Evolutionary conservation across 2,797 vertebrate species (phyloP), one percentile per base, ranked within the genome.

Genomic region (Propithecus deckenii): DNA sequence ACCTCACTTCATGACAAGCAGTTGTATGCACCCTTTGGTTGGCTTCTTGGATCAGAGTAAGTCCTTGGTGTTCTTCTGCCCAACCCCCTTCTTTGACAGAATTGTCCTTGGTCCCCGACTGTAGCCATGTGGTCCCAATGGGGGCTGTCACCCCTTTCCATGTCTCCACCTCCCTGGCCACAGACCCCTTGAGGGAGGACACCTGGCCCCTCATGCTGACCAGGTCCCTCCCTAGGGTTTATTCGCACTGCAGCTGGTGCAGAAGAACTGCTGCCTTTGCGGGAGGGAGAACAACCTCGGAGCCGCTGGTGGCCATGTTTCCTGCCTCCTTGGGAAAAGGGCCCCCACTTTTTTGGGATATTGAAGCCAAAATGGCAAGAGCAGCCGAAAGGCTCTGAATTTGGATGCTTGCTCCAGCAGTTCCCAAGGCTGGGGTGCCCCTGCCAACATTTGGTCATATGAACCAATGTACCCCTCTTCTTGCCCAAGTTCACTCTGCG

Each of bases 391-490:
- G 14, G 20, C n/a, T 50, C 30, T 15, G 75, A 63, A 46, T 35
- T 35, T 25, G 74, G 74, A 48, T 11, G 41, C 43, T 38, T 57
- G 46, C 18, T 55, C 17, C 15, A 30, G 7, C 4, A 7, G 46
- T 32, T 38, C 35, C 65, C 2, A 2, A 63, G 8, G 69, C 25
- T 10, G 3, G 43, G 11, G 4, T 0, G 7, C 14, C 4, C 22
- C 10, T 2, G 20, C 1, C 30, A 4, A 4, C 30, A 3, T 38
- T 35, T 11, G 80, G 5, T 41, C 57, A 32, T 30, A 2, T 14
- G 74, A 72, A 22, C 50, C 6, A 1, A 12, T 1, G 6, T 0
- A 1, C 8, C 7, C 7, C 25, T 75, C 48, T 9, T 84, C 35
- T 43, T n/a, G 10, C 28, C 43, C 43, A 35, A 32, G 59, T 72